A percentile compares a stretch with the other conserved stretches of the same genome.
Conservation (phyloP, 2,888 invertebrate genomes). For the Dorcus parallelipipedus region DNA sequence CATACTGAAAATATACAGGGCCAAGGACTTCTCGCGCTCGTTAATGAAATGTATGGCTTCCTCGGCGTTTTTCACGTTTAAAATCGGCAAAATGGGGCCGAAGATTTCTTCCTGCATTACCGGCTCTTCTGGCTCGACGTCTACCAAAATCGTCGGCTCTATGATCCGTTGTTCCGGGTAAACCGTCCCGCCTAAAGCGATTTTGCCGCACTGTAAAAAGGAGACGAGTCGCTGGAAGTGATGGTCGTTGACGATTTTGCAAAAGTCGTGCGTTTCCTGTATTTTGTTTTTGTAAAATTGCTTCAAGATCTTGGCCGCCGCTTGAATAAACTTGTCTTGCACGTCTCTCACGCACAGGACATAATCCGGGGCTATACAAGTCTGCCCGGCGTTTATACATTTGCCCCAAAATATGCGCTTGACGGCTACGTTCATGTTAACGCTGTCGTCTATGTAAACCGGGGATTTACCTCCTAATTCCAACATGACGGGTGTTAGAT, state of each 20-base stretch:
- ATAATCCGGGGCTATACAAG: slow-evolving; percentile 96
- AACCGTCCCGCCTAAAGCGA: slow-evolving; percentile 72
- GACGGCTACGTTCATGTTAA: slow-evolving; percentile 71
- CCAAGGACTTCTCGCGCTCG: slow-evolving; percentile 82
- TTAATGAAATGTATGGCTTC: slow-evolving; percentile 92
- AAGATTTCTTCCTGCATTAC: slow-evolving; percentile 93
- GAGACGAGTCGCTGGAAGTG: slow-evolving; percentile 74
- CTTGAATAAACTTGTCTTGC: slow-evolving; percentile 56
- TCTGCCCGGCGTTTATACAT: slow-evolving; percentile 88
- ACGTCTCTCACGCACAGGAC: slow-evolving; percentile 77
- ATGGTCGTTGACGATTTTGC: slow-evolving; percentile 78
- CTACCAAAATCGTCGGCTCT: slow-evolving; percentile 76
- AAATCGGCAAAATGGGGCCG: slow-evolving; percentile 91
- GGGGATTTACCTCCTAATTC: slow-evolving; percentile 88
- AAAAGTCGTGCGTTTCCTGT: slow-evolving; percentile 71
- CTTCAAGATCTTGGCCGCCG: slow-evolving; percentile 58
- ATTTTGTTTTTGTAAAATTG: slow-evolving; percentile 85
- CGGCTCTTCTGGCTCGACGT: slow-evolving; percentile 71
- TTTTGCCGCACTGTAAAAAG: slow-evolving; percentile 65
- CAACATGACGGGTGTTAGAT: slow-evolving; percentile 89
- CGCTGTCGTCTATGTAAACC: slow-evolving; percentile 81
- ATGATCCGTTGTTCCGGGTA: slow-evolving; percentile 75
- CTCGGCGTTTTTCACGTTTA: slow-evolving; percentile 77
- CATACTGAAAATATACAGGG: slow-evolving; percentile 80
- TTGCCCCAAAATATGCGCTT: slow-evolving; percentile 94